These are phyloP conservation scores for Mesopsocus fuscifrons DNA, from an alignment of 2,888 invertebrate species.

Conservation along the genomic window DNA sequence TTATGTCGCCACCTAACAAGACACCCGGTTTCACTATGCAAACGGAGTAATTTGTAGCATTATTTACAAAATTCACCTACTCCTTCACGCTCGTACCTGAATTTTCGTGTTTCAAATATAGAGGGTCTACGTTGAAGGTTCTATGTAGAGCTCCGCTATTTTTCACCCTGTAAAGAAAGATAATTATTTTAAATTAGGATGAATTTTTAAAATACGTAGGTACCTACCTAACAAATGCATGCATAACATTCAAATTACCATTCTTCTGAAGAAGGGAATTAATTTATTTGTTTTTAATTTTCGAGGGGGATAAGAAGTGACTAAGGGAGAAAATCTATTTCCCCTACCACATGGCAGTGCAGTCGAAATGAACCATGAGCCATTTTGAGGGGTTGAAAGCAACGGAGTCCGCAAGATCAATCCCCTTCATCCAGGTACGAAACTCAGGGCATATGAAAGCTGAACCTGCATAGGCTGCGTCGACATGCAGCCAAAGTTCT, in stretches of 20 bases:
- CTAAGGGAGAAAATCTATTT: too few relatives aligned
- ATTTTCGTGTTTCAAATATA: constrained; percentile 95
- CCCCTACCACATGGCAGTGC: constrained; percentile 96
- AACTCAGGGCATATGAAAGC: constrained; percentile 93
- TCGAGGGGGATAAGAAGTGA: too few relatives aligned
- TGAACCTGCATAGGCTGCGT: constrained; percentile 95
- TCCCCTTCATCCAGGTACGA: constrained; percentile 72
- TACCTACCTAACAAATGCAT: too few relatives aligned
- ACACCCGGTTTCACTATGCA: too few relatives aligned
- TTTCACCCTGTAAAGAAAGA: constrained; percentile 52
- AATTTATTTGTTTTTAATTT: too few relatives aligned
- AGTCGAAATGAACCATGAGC: constrained; percentile 98
- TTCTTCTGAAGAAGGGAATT: too few relatives aligned
- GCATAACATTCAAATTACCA: too few relatives aligned
- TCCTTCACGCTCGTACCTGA: constrained; percentile 66
- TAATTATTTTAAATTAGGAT: too few relatives aligned
- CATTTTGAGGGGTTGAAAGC: constrained; percentile 99
- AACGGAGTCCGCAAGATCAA: constrained; percentile 84
- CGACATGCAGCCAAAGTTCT: constrained; percentile 87
- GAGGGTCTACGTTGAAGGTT: constrained; percentile 94
- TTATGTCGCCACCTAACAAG: too few relatives aligned
- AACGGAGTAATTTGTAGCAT: too few relatives aligned
- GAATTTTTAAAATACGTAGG: too few relatives aligned
- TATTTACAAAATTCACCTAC: too few relatives aligned
- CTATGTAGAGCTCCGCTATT: constrained; percentile 83